Evolutionary conservation across 92 coral and sea anemone genomes (phyloP), one percentile per base, ranked within the genome.

Genomic region (Virgularia gustaviana): DNA sequence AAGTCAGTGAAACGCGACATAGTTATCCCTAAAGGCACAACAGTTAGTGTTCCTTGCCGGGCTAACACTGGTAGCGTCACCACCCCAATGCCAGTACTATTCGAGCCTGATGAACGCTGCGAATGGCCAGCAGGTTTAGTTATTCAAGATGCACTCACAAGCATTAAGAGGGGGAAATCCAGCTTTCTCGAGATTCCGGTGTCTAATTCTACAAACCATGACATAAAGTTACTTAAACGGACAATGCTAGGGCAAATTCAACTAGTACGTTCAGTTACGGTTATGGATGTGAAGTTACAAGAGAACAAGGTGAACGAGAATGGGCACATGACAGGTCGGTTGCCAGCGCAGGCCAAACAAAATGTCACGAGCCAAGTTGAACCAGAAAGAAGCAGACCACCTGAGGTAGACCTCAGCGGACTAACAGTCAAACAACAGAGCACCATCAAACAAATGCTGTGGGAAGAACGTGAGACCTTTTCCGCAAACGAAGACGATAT

Each of bases 381-480:
- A 16, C 56, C 22, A 10, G 57, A 51, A 4, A 10, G 1, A 51
- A 51, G 18, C 9, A 9, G 10, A 3, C 22, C 57, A 51, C 57
- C 86, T 19, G 73, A 82, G 23, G 56, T 86, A 71, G 79, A 78
- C 61, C 49, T 68, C 41, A 65, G 64, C 3, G 85, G 45, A 38
- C 62, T 82, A 1, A 47, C 81, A n/a, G 81, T 60, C 35, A 44
- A 76, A 36, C 84, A 86, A 31, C 52, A 61, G 42, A 3, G 23
- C 42, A 47, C 78, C 6, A 87, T 49, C 36, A 37, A 55, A 28
- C 41, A 76, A 72, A 86, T 86, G 85, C 63, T 86, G 54, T 27
- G 20, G 9, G 85, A 86, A 38, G 87, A 86, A 82, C 43, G 78
- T 36, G 87, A 73, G 47, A 77, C 82, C n/a, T 83, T 83, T 60